phyloP scores from a whole-genome alignment of 2,888 invertebrate species.

The Bombylius major region DNA sequence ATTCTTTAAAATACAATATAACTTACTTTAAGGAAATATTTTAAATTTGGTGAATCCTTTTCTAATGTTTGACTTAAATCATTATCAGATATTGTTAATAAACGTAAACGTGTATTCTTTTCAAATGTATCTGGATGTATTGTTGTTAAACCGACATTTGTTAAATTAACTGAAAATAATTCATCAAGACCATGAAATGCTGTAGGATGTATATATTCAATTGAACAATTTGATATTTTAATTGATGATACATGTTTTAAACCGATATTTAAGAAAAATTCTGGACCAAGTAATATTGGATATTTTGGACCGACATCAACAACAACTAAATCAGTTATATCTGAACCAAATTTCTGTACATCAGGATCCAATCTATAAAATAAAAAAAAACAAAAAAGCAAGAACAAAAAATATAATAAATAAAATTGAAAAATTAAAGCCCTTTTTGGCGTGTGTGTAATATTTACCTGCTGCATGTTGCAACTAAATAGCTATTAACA shows the following conservation, averaged over 20 bases:
- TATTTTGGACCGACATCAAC: conserved; percentile 47
- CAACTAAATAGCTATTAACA: conserved; percentile 46
- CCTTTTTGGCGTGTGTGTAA: not conserved
- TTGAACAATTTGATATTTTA: conserved; percentile 55
- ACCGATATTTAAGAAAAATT: conserved; percentile 48
- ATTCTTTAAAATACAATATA: too few relatives aligned
- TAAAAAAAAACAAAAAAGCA: not conserved
- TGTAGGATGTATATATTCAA: conserved; percentile 49
- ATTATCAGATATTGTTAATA: conserved; percentile 54
- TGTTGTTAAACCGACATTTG: conserved; percentile 51
- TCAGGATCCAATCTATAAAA: conserved; percentile 43
- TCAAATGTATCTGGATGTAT: conserved; percentile 59
- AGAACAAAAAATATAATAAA: not conserved
- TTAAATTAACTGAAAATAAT: conserved; percentile 55
- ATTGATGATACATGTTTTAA: conserved; percentile 53
- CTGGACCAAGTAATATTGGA: conserved; percentile 46
- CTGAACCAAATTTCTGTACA: conserved; percentile 51
- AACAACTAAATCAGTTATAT: conserved; percentile 53
- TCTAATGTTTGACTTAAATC: conserved; percentile 39
- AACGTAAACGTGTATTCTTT: conserved; percentile 49
- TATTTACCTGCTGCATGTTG: conserved; percentile 47
- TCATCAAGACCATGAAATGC: conserved; percentile 57
- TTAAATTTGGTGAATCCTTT: conserved; percentile 10
- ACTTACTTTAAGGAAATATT: conserved; percentile 31
- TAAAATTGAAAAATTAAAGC: not conserved